Percentiles rank a stretch among this genome's conserved stretches.
Conservation (phyloP, 2,888 invertebrate genomes). For the Stegana nigrithorax region DNA sequence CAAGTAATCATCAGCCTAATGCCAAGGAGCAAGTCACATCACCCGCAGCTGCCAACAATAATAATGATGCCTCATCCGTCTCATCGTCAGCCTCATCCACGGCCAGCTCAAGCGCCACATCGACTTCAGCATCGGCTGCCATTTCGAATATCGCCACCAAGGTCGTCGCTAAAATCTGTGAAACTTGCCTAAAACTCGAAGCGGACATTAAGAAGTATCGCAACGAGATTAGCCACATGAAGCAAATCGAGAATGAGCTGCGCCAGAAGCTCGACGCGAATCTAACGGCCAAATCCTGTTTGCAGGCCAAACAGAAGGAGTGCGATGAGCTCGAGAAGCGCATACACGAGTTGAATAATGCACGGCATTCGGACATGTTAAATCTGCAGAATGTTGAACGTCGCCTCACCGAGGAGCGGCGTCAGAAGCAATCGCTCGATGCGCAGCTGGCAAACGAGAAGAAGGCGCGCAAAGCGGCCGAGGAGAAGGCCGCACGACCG, state of each 20-base stretch:
- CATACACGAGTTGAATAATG: constrained; percentile 78
- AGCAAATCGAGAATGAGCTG: constrained; percentile 68
- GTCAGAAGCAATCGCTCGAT: constrained; percentile 80
- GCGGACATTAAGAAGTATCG: constrained; percentile 68
- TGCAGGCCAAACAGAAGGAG: constrained; percentile 79
- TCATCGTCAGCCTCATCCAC: constrained; percentile 54
- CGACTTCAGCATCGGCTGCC: constrained; percentile 56
- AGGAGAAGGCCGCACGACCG: constrained; percentile 69
- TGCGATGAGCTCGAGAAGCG: constrained; percentile 89
- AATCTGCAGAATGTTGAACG: constrained; percentile 82
- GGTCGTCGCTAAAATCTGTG: constrained; percentile 67
- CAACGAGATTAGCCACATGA: constrained; percentile 66
- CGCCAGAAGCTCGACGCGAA: constrained; percentile 71
- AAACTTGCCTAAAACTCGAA: constrained; percentile 67
- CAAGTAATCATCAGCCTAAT: constrained; percentile 24
- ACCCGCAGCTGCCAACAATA: constrained; percentile 7
- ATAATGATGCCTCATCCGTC: constrained; percentile 52
- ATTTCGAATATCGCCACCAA: constrained; percentile 67
- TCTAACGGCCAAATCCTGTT: constrained; percentile 79
- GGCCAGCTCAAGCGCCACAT: constrained; percentile 54
- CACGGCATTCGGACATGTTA: constrained; percentile 83
- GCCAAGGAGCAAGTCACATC: neutral
- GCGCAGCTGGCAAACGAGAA: constrained; percentile 80
- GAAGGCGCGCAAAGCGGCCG: constrained; percentile 74
- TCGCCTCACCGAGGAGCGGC: constrained; percentile 83